A percentile compares a stretch with the other conserved stretches of the same genome.
phyloP scores from a whole-genome alignment of 1,140 invertebrate species.

The Sinonovacula constricta region DNA sequence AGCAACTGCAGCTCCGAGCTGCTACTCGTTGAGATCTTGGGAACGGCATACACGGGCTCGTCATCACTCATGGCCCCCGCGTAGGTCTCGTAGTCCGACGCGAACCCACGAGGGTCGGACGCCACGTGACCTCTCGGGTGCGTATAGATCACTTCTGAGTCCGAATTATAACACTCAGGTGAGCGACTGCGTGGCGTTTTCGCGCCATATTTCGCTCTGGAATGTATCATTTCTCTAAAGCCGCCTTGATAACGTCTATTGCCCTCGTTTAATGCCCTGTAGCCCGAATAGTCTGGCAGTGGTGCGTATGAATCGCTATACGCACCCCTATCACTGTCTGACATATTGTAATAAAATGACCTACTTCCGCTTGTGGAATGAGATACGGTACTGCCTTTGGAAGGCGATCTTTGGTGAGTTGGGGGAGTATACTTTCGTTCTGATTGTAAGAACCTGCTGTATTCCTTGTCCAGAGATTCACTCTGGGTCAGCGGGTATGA shows the following conservation, averaged over 20 bases:
- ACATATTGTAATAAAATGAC: conserved; percentile 51
- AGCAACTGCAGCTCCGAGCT: conserved; percentile 80
- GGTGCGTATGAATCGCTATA: conserved; percentile 43
- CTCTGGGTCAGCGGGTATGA: conserved; percentile 26
- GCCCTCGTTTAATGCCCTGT: conserved; percentile 50
- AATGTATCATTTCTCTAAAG: conserved; percentile 71
- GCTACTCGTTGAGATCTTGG: conserved; percentile 65
- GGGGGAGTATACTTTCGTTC: conserved; percentile 31
- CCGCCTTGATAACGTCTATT: conserved; percentile 68
- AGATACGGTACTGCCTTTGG: conserved; percentile 35
- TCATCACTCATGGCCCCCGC: conserved; percentile 73
- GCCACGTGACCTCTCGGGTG: conserved; percentile 63
- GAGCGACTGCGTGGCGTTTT: conserved; percentile 67
- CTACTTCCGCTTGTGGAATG: conserved; percentile 15
- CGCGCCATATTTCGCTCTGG: conserved; percentile 70
- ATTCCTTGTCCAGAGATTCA: conserved; percentile 45
- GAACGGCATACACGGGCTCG: conserved; percentile 73
- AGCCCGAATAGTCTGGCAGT: conserved; percentile 24
- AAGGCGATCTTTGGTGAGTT: conserved; percentile 41
- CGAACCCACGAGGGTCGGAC: conserved; percentile 80
- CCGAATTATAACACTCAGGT: conserved; percentile 83
- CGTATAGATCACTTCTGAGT: conserved; percentile 86
- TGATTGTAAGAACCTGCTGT: conserved; percentile 13
- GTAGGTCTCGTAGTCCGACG: conserved; percentile 75
- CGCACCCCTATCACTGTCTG: conserved; percentile 46